These are phyloP conservation scores for Calliphora vicina DNA, from an alignment of 1,140 invertebrate genomes.

Conservation along the genomic window DNA sequence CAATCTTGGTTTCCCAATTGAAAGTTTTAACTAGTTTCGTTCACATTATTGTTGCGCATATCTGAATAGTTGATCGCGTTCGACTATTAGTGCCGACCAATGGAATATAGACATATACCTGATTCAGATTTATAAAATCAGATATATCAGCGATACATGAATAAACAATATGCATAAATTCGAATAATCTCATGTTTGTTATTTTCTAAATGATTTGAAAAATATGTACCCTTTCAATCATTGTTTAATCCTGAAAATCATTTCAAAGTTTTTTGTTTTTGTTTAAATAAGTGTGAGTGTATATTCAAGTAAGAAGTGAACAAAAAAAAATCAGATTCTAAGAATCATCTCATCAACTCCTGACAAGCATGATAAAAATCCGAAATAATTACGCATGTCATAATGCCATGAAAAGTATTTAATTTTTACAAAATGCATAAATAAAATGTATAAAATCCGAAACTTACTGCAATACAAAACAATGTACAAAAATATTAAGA, in stretches of 20 bases:
- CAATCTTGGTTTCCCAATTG: too few species aligned
- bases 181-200: too few species aligned
- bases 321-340: not conserved
- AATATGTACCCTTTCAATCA: constrained; percentile 38
- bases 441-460: not conserved
- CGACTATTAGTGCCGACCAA: too few species aligned
- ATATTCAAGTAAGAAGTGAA: not conserved
- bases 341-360: constrained; percentile 30
- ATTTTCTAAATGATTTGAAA: too few species aligned
- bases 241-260: not conserved
- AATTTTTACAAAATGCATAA: constrained; percentile 37
- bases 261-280: not conserved
- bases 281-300: not conserved
- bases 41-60: too few species aligned
- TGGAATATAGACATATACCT: too few species aligned
- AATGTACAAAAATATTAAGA: too few species aligned
- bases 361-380: constrained; percentile 41
- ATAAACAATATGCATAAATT: too few species aligned
- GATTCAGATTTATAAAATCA: too few species aligned
- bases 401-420: constrained; percentile 42
- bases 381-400: constrained; percentile 43
- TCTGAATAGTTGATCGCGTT: too few species aligned
- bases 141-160: too few species aligned
- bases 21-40: too few species aligned
- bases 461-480: not conserved